phyloP scores from a whole-genome alignment of 2,113 vertebrate species.

The Esox niger region DNA sequence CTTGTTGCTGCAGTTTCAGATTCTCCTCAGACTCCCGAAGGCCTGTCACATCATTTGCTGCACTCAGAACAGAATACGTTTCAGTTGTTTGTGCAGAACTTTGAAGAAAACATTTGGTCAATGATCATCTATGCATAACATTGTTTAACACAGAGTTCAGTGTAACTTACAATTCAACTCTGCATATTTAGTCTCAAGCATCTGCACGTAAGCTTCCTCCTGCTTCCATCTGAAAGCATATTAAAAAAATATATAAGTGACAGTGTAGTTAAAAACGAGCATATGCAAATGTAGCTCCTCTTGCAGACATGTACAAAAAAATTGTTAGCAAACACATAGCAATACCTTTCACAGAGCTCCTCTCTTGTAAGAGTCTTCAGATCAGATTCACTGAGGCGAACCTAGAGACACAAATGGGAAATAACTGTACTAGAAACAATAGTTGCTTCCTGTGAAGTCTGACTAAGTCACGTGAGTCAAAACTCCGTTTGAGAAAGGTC shows the following conservation, averaged over 20 bases:
- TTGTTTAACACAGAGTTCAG: neutral
- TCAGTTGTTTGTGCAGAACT: neutral
- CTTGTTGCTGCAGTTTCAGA: slow-evolving; percentile 88
- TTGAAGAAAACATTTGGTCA: neutral
- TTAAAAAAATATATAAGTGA: too few relatives aligned
- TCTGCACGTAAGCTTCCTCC: slow-evolving; percentile 87
- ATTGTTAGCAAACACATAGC: neutral
- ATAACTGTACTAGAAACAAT: neutral
- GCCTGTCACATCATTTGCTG: slow-evolving; percentile 88
- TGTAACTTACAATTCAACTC: slow-evolving; percentile 86
- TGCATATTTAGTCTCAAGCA: slow-evolving; percentile 87
- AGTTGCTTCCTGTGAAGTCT: neutral
- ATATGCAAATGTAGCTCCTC: neutral
- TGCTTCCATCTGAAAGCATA: slow-evolving; percentile 83
- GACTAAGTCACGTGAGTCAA: neutral
- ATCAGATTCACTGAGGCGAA: slow-evolving; percentile 88
- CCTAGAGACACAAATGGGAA: slow-evolving; percentile 63
- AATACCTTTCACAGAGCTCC: slow-evolving; percentile 83
- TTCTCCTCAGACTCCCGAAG: slow-evolving; percentile 90
- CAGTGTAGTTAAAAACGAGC: slow-evolving; percentile 15
- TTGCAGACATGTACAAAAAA: slow-evolving; percentile 11
- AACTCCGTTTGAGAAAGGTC: neutral
- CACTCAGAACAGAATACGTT: neutral
- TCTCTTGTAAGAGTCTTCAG: slow-evolving; percentile 88
- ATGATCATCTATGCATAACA: neutral